Percentiles rank a stretch among this genome's conserved stretches.
Conservation (phyloP, 2,888 invertebrate species). For the Andricus curvator region DNA sequence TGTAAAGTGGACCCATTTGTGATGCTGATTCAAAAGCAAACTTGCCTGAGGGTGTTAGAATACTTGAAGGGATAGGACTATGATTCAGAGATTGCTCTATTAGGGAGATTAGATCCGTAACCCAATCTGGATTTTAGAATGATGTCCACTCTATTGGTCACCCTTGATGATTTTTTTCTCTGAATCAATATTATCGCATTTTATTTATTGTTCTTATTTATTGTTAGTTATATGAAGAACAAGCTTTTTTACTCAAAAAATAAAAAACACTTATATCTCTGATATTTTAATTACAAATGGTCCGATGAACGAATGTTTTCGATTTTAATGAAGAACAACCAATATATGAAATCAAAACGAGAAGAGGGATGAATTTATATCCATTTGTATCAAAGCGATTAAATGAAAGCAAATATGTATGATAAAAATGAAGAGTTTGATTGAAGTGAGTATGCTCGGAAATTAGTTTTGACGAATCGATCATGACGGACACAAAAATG, state of each 20-base stretch:
- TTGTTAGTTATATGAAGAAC: neutral
- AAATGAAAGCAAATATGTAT: neutral
- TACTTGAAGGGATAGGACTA: constrained; percentile 33
- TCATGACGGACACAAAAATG: constrained; percentile 11
- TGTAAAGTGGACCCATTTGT: constrained; percentile 42
- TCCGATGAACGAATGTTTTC: neutral
- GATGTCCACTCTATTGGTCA: constrained; percentile 4
- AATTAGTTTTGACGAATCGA: constrained; percentile 36
- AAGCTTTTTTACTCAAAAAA: neutral
- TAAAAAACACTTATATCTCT: neutral
- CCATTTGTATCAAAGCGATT: constrained; percentile 17
- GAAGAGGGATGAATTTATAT: constrained; percentile 1
- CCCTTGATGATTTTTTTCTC: neutral
- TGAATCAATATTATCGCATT: neutral
- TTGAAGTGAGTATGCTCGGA: neutral
- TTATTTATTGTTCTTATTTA: neutral
- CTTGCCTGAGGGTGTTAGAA: constrained; percentile 19
- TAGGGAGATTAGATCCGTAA: constrained; percentile 62
- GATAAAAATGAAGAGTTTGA: constrained; percentile 10
- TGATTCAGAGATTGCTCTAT: constrained; percentile 60
- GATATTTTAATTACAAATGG: neutral
- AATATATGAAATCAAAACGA: constrained; percentile 8
- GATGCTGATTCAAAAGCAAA: constrained; percentile 49
- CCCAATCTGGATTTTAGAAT: constrained; percentile 53
- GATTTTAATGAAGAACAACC: neutral